Base-by-base conservation (phyloP, 2,113 vertebrate genomes). In the Chionomys nivalis region DNA sequence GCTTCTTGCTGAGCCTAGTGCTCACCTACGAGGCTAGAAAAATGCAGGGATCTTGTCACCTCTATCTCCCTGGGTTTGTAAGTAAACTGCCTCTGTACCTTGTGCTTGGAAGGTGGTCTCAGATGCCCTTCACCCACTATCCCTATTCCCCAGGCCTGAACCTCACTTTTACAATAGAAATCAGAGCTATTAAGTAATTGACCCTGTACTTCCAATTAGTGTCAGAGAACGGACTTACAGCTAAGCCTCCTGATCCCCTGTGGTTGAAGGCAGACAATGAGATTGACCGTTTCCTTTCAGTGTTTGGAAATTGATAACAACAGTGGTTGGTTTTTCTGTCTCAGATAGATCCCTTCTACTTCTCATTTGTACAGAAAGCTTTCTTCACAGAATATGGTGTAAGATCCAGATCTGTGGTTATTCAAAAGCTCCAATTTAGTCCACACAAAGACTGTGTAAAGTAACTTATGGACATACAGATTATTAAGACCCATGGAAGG, bases 101-200 rank as follows among this genome's bases (percentile, higher is more conserved):
- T 33, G 17, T 70, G 65, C 11, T 68, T 68, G 31, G 42, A 24
- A 47, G 42, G 17, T 33, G 47, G 42, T 39, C 26, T 26, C 33
- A 17, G 5, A 85, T 47, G 28, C 63, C 9, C 39, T 66, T 68
- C 39, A 86, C 28, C 63, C 26, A 86, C 42, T 47, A 11, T 68
- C 8, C 9, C 31, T 33, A 12, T 12, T 68, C 42, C 26, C 42
- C 44, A 49, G 31, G 17, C 65, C 44, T n/a, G 19, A 11, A 36
- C 42, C 95, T 88, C 85, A 89, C 47, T 76, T 93, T 49, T 61
- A 44, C 63, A 65, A 47, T 85, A 95, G 31, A 87, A 93, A 97
- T 90, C 85, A 39, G 77, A 94, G 31, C 10, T 44, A 13, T 68
- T 76, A 52, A 75, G n/a, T 79, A 61, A 79, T 39, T 88, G 52